Percentiles rank a stretch among this genome's conserved stretches.
Evolutionary conservation across 2,113 vertebrate species (phyloP).

Genomic region (Megaceryle torquata): DNA sequence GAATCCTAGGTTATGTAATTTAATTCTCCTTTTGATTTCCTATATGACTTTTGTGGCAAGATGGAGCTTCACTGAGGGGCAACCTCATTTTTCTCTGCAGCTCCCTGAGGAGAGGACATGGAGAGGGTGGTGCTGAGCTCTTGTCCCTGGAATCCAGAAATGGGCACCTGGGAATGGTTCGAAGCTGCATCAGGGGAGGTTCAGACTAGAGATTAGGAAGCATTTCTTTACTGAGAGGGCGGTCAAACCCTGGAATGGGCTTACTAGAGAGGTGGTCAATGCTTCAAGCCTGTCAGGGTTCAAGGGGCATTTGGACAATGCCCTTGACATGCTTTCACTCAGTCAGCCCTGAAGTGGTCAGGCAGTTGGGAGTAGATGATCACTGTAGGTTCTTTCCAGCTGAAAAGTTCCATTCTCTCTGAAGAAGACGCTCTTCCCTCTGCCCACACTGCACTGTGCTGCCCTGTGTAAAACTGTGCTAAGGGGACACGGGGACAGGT

Average conservation of each 20-base stretch:
- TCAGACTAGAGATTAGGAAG: neutral
- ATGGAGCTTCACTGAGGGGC: rapidly evolving
- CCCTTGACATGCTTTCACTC: neutral
- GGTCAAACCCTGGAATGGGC: neutral
- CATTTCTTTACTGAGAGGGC: neutral
- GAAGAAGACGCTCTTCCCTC: neutral
- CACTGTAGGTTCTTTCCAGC: neutral
- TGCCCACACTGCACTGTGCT: neutral
- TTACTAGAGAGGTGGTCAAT: neutral
- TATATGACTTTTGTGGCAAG: neutral
- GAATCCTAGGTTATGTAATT: neutral
- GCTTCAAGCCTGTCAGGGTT: neutral
- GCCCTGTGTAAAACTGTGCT: neutral
- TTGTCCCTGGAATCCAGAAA: neutral
- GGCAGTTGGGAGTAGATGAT: neutral
- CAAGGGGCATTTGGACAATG: neutral
- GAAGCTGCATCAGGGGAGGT: neutral
- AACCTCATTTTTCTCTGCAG: neutral
- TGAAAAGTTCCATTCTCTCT: neutral
- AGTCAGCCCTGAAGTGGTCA: neutral
- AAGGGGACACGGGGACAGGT: neutral
- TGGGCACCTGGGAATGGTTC: neutral
- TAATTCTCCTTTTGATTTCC: neutral
- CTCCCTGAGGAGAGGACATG: neutral
- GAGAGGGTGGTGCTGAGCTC: neutral